Evolutionary conservation across 2,113 vertebrate genomes (phyloP), one percentile per base, ranked within the genome.

Genomic region (Phoxinus phoxinus): DNA sequence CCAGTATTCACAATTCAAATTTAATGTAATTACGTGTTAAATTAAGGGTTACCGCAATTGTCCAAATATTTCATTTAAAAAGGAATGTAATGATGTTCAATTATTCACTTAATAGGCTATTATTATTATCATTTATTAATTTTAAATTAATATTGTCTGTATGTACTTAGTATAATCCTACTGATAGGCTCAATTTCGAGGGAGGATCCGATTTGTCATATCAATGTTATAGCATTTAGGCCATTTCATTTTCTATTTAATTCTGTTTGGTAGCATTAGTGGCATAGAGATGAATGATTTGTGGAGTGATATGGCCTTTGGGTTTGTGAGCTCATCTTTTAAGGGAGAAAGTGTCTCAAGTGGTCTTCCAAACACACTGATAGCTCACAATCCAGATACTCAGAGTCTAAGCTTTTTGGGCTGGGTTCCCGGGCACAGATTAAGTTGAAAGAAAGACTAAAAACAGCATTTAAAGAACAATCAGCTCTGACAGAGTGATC

Each of bases 401-500:
- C 58, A 78, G 58, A 65, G n/a, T 23, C 58, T 81, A 81, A 81
- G 37, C 78, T 81, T 58, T 46, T 81, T 46, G 37, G 58, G 78
- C 58, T 81, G 78, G 46, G 78, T 81, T 81, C 78, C 78, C 37
- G 37, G 78, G 58, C 78, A 65, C 15, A 81, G 78, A 65, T 65
- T 81, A 81, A 65, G 58, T 63, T 65, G 58, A 81, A 81, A 65
- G 78, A 63, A 25, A 17, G 58, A 65, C n/a, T 65, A 81, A 81
- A 80, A 81, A 46, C 59, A 44, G 78, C 78, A 65, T 81, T 65
- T 81, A 65, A 65, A 81, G 58, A 81, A 81, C 78, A 65, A 81
- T 81, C 58, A 65, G 58, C 78, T 30, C 58, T 81, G 78, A 81
- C 58, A 65, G 78, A 30, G 9, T 46, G 58, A 65, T 63, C 77